Conservation (phyloP, 2,113 vertebrate genomes). For the Rousettus leschenaultii region DNA sequence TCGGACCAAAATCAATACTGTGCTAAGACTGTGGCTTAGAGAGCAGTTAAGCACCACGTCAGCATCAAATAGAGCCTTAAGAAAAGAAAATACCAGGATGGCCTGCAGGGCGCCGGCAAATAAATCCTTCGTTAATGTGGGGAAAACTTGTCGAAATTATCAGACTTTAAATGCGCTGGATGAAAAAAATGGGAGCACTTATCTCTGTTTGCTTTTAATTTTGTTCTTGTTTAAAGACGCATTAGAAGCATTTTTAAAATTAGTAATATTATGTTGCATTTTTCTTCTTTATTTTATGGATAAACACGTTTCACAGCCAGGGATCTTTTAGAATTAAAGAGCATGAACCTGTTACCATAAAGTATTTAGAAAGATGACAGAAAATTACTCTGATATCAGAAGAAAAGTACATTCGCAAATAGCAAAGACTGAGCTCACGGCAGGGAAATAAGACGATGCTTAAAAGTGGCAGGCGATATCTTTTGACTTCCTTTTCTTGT, state of each 20-base stretch:
- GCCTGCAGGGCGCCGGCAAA: background rate
- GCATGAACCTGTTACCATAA: background rate
- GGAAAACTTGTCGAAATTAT: background rate
- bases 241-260: conserved; percentile 22
- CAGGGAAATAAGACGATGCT: background rate
- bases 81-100: background rate
- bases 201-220: background rate
- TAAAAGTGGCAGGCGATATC: background rate
- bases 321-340: conserved; percentile 18
- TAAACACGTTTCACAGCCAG: background rate
- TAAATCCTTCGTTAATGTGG: background rate
- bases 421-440: background rate
- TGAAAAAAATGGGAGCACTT: background rate
- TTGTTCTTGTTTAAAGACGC: background rate
- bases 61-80: background rate
- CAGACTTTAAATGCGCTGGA: background rate
- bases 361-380: background rate
- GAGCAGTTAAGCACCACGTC: background rate
- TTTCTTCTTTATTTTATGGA: background rate
- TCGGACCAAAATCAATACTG: background rate
- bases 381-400: background rate
- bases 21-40: background rate
- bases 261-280: background rate
- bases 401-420: background rate
- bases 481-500: background rate